These are phyloP conservation scores for Procambarus virginalis DNA, from an alignment of 1,140 invertebrate species.

Conservation along the genomic window DNA sequence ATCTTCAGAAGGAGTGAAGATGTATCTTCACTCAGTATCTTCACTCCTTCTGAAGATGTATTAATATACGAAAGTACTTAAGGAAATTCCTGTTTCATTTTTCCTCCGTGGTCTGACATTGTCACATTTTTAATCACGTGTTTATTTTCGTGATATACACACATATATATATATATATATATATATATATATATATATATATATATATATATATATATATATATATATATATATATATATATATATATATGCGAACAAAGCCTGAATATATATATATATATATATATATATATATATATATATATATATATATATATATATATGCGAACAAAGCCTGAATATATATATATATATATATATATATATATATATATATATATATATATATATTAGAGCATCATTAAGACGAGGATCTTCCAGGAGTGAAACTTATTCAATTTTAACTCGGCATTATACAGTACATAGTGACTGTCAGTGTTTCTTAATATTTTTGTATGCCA, in stretches of 20 bases:
- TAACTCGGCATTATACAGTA: neutral
- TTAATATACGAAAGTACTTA: too few species aligned
- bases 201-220: neutral
- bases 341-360: neutral
- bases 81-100: too few species aligned
- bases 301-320: neutral
- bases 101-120: too few species aligned
- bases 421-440: conserved; percentile 30
- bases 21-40: too few species aligned
- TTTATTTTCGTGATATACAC: too few species aligned
- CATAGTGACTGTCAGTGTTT: conserved; percentile 11
- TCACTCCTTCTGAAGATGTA: too few species aligned
- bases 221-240: neutral
- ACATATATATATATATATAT: neutral
- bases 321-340: too few species aligned
- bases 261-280: conserved; percentile 13
- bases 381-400: conserved; percentile 23
- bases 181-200: conserved; percentile 12
- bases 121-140: too few species aligned
- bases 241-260: conserved; percentile 18
- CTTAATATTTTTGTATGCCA: conserved; percentile 38
- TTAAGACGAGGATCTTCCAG: conserved; percentile 49
- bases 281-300: neutral
- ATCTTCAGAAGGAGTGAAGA: too few species aligned
- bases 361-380: neutral